phyloP scores from a whole-genome alignment of 2,113 vertebrate genomes.

The Cinclus mexicanus region DNA sequence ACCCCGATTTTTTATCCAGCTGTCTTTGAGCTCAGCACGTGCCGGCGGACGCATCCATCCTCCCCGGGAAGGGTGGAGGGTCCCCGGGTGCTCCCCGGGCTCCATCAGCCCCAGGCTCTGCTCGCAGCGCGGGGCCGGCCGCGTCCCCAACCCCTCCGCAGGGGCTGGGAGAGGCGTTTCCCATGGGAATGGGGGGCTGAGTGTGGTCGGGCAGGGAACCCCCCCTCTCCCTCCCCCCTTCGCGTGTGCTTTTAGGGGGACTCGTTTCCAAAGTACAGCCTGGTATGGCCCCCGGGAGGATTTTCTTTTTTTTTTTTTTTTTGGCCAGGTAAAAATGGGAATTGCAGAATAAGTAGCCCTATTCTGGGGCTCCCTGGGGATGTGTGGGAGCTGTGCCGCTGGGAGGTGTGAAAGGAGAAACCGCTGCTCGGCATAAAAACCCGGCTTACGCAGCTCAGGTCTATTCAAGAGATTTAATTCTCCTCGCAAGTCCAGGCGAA shows the following conservation, averaged over 20 bases:
- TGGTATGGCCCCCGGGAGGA: accelerated
- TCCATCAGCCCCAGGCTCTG: background rate
- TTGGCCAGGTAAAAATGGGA: accelerated
- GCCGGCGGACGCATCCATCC: accelerated
- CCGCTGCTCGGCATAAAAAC: background rate
- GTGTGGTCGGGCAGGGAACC: accelerated
- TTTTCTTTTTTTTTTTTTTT: background rate
- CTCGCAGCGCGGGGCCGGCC: accelerated
- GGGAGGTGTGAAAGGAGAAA: background rate
- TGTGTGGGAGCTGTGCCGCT: background rate
- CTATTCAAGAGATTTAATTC: constrained; percentile 23
- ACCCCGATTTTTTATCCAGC: accelerated
- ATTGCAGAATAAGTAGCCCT: background rate
- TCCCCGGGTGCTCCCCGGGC: accelerated
- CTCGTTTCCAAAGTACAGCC: background rate
- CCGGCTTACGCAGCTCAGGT: background rate
- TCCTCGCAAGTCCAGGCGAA: background rate
- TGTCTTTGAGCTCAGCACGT: accelerated
- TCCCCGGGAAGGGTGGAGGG: background rate
- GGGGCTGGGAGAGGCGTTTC: background rate
- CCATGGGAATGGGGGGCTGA: background rate
- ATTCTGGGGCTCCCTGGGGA: background rate
- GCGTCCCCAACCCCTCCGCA: background rate
- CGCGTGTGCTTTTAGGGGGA: accelerated
- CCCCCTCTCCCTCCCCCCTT: too few species aligned